Evolutionary conservation across 2,888 invertebrate genomes (phyloP).

Genomic region (Aleiodes alternator): DNA sequence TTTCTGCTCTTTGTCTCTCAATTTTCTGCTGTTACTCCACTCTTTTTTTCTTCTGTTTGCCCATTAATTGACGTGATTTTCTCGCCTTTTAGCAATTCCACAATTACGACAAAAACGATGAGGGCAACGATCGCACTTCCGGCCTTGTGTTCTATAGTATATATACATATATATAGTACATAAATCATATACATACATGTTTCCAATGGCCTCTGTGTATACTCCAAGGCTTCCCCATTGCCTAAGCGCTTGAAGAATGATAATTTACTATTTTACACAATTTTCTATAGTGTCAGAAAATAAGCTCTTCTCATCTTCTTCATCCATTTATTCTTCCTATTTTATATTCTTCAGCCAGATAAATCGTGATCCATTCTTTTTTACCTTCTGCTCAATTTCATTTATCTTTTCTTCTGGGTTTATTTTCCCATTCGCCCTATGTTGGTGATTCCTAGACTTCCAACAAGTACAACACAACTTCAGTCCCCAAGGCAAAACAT

Average conservation of each 20-base stretch:
- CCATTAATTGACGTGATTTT: conserved; percentile 25
- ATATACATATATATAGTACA: background rate
- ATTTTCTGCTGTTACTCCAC: no score
- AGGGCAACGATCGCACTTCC: conserved; percentile 51
- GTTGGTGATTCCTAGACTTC: no score
- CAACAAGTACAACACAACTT: conserved; percentile 39
- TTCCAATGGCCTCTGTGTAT: background rate
- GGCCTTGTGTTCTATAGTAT: background rate
- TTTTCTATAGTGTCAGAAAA: no score
- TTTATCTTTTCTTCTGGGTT: conserved; percentile 33
- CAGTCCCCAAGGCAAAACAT: conserved; percentile 49
- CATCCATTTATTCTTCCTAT: background rate
- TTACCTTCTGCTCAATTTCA: conserved; percentile 18
- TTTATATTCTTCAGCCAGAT: background rate
- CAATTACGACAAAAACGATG: conserved; percentile 30
- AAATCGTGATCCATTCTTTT: conserved; percentile 38
- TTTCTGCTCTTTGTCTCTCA: no score
- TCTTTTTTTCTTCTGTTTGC: no score
- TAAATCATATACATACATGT: conserved; percentile 17
- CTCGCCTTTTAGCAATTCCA: conserved; percentile 26
- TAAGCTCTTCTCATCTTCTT: no score
- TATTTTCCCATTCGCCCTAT: conserved; percentile 10
- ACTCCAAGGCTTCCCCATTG: background rate
- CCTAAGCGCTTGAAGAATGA: no score
- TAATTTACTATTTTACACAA: no score